Percentiles rank a stretch among this genome's conserved stretches.
phyloP scores from a whole-genome alignment of 2,113 vertebrate genomes.

The Lanius collurio region DNA sequence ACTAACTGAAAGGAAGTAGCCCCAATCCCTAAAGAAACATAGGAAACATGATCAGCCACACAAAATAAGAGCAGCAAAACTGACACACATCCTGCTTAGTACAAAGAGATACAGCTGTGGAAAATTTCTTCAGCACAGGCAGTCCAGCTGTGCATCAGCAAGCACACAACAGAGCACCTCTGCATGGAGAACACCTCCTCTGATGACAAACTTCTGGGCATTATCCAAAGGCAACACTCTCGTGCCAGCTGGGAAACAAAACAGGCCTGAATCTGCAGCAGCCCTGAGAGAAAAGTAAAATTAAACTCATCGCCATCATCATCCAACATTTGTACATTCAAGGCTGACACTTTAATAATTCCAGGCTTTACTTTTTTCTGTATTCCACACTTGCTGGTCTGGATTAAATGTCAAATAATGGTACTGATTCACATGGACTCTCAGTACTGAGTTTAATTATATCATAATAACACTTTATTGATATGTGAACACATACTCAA shows the following conservation, averaged over 20 bases:
- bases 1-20: constrained; percentile 55
- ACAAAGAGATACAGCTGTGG: constrained; percentile 41
- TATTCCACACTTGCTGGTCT: neutral
- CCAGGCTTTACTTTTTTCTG: neutral
- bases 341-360: neutral
- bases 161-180: neutral
- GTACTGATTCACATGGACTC: neutral
- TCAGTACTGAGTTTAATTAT: neutral
- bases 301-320: neutral
- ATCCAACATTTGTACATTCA: neutral
- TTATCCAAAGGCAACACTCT: neutral
- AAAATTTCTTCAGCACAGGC: neutral
- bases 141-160: constrained; percentile 11
- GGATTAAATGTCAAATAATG: neutral
- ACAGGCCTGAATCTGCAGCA: neutral
- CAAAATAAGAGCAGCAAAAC: neutral
- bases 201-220: neutral
- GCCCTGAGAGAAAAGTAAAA: neutral
- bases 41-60: constrained; percentile 27
- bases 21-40: constrained; percentile 31
- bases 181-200: neutral
- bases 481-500: neutral
- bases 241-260: neutral
- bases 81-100: constrained; percentile 46
- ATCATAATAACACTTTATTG: neutral